A percentile compares a stretch with the other conserved stretches of the same genome.
These are phyloP conservation scores for Alloscopus bannaensis DNA, from an alignment of 2,888 invertebrate species.

Conservation along the genomic window DNA sequence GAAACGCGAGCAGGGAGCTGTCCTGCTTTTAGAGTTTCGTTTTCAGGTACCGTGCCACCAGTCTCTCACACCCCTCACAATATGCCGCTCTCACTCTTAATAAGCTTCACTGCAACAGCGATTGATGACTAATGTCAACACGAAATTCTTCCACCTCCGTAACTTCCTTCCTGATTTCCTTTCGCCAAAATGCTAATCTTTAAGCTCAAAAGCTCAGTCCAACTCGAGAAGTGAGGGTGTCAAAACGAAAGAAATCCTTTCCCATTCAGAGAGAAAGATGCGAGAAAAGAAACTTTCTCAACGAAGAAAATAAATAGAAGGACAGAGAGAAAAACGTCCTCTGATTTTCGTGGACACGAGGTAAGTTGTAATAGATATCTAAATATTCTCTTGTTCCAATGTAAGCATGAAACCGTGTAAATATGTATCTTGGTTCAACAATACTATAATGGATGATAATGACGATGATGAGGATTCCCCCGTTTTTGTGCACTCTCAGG, in stretches of 20 bases:
- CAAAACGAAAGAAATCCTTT: background rate
- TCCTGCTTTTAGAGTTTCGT: background rate
- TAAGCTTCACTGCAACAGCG: slow-evolving; percentile 20
- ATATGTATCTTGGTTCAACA: no score
- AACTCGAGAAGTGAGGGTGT: no score
- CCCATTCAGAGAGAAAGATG: slow-evolving; percentile 8
- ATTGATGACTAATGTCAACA: slow-evolving; percentile 40
- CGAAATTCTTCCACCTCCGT: slow-evolving; percentile 22
- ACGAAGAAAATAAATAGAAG: background rate
- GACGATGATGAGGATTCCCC: background rate
- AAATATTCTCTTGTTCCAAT: no score
- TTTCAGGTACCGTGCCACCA: slow-evolving; percentile 1
- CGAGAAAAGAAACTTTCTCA: slow-evolving; percentile 11
- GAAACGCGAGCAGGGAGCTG: background rate
- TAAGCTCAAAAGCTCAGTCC: background rate
- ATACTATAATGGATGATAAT: background rate
- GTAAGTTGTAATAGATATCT: background rate
- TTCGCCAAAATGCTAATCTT: background rate
- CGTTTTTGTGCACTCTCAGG: no score
- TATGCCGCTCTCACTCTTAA: no score
- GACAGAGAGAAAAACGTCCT: background rate
- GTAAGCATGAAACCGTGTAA: no score
- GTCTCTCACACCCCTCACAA: no score
- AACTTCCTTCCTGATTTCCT: slow-evolving; percentile 10
- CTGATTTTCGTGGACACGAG: background rate